These are phyloP conservation scores for Acromyrmex charruanus DNA, from an alignment of 1,140 invertebrate species.

Conservation along the genomic window DNA sequence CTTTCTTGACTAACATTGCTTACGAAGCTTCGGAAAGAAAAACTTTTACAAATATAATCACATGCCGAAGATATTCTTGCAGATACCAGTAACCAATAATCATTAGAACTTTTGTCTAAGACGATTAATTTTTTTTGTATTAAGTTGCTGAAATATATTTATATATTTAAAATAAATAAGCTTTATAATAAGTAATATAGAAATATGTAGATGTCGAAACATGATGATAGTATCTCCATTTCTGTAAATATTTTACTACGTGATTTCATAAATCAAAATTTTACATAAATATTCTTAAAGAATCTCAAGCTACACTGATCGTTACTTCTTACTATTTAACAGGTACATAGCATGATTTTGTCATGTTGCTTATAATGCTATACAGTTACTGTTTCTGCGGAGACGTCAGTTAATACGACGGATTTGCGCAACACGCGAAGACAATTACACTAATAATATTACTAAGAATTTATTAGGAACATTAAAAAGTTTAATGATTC, in stretches of 20 bases:
- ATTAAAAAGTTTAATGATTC: slow-evolving; percentile 12
- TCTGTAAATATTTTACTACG: neutral
- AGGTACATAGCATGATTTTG: neutral
- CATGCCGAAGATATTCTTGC: neutral
- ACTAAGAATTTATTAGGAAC: neutral
- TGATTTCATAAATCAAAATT: neutral
- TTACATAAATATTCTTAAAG: neutral
- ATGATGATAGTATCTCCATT: neutral
- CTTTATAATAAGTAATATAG: neutral
- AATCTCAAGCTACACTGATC: neutral
- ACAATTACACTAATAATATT: slow-evolving; percentile 5
- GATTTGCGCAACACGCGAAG: neutral
- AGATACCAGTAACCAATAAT: neutral
- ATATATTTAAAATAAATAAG: neutral
- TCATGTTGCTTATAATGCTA: neutral
- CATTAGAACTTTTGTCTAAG: neutral
- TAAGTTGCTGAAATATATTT: neutral
- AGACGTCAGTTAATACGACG: neutral
- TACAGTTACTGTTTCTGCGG: neutral
- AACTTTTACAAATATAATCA: neutral
- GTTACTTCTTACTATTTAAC: neutral
- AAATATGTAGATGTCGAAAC: neutral
- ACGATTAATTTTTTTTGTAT: neutral
- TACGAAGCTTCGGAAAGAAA: slow-evolving; percentile 86
- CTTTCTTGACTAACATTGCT: slow-evolving; percentile 89